Conservation (phyloP, 1,140 invertebrate genomes). For the Caenorhabditis tropicalis region DNA sequence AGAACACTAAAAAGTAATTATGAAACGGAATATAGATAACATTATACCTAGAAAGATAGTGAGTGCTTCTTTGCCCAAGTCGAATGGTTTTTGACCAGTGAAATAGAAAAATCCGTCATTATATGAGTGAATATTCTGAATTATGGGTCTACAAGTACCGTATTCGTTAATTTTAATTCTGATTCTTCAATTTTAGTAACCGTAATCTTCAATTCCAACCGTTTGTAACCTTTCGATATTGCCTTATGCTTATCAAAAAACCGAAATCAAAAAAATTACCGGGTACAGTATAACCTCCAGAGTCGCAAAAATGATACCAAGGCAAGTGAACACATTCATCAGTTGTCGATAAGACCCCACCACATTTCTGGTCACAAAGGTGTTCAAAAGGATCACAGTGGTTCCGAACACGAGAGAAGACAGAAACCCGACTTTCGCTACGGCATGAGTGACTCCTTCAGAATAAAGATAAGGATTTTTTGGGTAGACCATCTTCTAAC, state of each 20-base stretch:
- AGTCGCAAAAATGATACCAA: not conserved
- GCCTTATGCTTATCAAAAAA: no score
- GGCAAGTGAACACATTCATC: not conserved
- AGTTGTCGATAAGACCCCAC: not conserved
- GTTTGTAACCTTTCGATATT: no score
- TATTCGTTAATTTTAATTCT: not conserved
- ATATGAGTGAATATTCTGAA: not conserved
- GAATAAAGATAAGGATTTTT: not conserved
- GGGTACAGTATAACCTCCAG: not conserved
- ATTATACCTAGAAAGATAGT: not conserved
- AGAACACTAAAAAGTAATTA: not conserved
- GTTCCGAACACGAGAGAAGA: not conserved
- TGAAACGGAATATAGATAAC: not conserved
- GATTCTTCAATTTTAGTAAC: no score
- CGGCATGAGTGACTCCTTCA: not conserved
- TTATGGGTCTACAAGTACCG: not conserved
- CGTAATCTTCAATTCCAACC: no score
- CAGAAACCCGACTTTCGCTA: not conserved
- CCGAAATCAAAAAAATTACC: no score
- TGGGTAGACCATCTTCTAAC: no score
- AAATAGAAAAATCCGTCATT: not conserved
- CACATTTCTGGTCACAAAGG: not conserved
- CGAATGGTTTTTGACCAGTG: not conserved
- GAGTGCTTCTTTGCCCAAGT: not conserved
- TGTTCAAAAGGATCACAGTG: not conserved